These are phyloP conservation scores for Thereuonema tuberculata DNA, from an alignment of 1,140 invertebrate species.

Conservation along the genomic window DNA sequence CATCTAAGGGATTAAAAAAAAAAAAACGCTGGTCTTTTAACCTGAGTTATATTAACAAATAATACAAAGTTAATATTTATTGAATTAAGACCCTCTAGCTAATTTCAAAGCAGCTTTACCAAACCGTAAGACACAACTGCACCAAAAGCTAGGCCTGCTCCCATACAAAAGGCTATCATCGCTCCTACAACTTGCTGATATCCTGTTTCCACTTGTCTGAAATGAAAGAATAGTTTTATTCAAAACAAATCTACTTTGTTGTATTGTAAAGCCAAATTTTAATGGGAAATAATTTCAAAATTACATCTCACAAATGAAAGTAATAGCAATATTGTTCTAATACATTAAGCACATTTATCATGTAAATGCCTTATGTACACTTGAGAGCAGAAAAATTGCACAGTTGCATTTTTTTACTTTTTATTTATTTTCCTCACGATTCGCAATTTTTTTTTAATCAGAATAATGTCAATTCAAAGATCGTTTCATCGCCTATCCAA, in stretches of 20 bases:
- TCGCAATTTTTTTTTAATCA: too few relatives aligned
- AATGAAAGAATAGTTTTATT: background rate
- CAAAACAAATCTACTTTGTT: too few relatives aligned
- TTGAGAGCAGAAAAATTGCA: background rate
- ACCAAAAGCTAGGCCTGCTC: background rate
- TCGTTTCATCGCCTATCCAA: too few relatives aligned
- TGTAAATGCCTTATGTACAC: background rate
- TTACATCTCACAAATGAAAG: background rate
- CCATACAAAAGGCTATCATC: conserved; percentile 27
- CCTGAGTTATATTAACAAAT: too few relatives aligned
- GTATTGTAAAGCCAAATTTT: background rate
- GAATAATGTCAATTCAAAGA: too few relatives aligned
- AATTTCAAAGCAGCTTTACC: background rate
- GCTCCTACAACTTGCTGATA: background rate
- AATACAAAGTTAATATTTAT: too few relatives aligned
- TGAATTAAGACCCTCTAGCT: background rate
- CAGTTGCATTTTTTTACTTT: too few relatives aligned
- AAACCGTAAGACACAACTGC: background rate
- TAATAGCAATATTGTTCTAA: background rate
- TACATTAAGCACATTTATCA: background rate
- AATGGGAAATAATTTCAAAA: background rate
- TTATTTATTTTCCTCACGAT: too few relatives aligned
- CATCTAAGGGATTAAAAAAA: too few relatives aligned
- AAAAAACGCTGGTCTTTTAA: too few relatives aligned
- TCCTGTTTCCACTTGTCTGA: background rate